Evolutionary conservation across 1,140 invertebrate species (phyloP).

Genomic region (Scaptomyza hsui): DNA sequence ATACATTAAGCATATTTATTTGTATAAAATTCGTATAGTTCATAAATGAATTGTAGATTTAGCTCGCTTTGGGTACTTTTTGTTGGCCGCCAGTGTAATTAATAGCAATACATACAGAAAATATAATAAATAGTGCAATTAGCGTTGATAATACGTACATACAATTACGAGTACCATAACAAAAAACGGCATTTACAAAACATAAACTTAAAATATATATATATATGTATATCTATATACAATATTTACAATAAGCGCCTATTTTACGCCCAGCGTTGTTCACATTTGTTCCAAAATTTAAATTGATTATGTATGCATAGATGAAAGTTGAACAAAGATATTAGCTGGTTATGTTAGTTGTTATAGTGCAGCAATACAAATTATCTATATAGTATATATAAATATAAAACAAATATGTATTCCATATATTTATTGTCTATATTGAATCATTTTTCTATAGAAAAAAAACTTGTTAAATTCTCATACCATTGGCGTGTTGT

Average conservation of each 20-base stretch:
- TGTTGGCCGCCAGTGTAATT: constrained; percentile 52
- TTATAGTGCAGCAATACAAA: constrained; percentile 71
- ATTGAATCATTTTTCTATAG: constrained; percentile 46
- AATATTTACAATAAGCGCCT: constrained; percentile 72
- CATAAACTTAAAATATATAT: constrained; percentile 41
- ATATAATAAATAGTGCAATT: constrained; percentile 69
- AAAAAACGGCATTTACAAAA: constrained; percentile 45
- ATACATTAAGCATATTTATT: constrained; percentile 37
- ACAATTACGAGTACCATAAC: constrained; percentile 50
- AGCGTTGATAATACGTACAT: constrained; percentile 66
- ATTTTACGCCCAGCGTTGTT: constrained; percentile 79
- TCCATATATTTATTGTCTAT: constrained; percentile 65
- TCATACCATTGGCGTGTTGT: constrained; percentile 71
- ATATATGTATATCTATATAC: constrained; percentile 41
- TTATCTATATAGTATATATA: constrained; percentile 56
- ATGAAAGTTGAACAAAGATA: constrained; percentile 64
- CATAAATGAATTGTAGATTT: constrained; percentile 11
- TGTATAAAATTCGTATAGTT: constrained; percentile 24
- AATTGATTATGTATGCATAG: constrained; percentile 49
- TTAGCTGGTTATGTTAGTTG: constrained; percentile 80
- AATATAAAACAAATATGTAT: constrained; percentile 29
- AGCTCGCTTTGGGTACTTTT: constrained; percentile 11
- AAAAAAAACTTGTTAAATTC: constrained; percentile 65
- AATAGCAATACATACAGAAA: constrained; percentile 31
- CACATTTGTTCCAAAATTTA: constrained; percentile 71